These are phyloP conservation scores for Cinclus mexicanus DNA, from an alignment of 2,113 vertebrate genomes.

Conservation along the genomic window DNA sequence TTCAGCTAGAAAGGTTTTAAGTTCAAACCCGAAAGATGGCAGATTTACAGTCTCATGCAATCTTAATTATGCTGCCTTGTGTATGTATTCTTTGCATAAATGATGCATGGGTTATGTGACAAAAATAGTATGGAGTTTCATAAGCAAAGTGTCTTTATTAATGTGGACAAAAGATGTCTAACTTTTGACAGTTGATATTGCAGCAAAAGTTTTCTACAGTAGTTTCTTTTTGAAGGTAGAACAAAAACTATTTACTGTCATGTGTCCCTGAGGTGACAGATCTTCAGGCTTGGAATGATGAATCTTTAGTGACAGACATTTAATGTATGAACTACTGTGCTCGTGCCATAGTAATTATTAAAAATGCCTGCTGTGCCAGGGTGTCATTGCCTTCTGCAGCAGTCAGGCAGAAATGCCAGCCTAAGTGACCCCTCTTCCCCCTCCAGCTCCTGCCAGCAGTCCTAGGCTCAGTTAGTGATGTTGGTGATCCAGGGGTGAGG, in stretches of 20 bases:
- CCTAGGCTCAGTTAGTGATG: neutral
- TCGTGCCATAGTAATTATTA: neutral
- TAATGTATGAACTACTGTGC: neutral
- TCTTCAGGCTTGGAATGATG: neutral
- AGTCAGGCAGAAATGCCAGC: neutral
- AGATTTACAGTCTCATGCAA: neutral
- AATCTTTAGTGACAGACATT: neutral
- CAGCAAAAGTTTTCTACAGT: neutral
- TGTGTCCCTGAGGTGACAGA: neutral
- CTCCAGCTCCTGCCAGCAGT: neutral
- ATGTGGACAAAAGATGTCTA: neutral
- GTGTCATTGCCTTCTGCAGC: neutral
- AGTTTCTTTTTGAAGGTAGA: neutral
- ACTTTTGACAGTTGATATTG: neutral
- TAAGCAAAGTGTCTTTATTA: neutral
- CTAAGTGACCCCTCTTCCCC: neutral
- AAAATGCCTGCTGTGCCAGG: neutral
- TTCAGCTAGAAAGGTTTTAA: neutral
- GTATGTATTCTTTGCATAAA: constrained; percentile 30
- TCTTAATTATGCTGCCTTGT: constrained; percentile 11
- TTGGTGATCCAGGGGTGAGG: neutral
- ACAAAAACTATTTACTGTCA: neutral
- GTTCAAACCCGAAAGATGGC: neutral
- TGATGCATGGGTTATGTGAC: constrained; percentile 2
- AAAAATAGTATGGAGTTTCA: neutral